A percentile compares a stretch with the other conserved stretches of the same genome.
Conservation (phyloP, 1,140 invertebrate species). For the Drosophila punjabiensis region DNA sequence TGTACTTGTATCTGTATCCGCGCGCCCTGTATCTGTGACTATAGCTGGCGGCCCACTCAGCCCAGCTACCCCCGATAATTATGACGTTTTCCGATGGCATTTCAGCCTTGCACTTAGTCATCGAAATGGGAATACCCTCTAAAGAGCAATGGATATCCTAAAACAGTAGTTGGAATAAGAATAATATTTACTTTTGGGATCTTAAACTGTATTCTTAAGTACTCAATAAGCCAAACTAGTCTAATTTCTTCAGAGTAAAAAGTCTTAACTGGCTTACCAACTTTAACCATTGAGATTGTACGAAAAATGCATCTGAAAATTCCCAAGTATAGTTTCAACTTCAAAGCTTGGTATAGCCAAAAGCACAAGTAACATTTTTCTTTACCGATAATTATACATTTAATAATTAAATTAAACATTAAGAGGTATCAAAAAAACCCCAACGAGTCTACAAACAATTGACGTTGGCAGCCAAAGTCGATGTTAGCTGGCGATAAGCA, state of each 20-base stretch:
- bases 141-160: neutral
- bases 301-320: no score
- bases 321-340: neutral
- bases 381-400: no score
- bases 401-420: neutral
- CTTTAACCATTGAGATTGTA: neutral
- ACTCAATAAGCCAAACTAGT: neutral
- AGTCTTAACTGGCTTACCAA: no score
- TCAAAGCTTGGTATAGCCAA: neutral
- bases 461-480: slow-evolving; percentile 46
- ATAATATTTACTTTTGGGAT: no score
- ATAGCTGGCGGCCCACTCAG: slow-evolving; percentile 63
- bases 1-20: slow-evolving; percentile 58
- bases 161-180: neutral
- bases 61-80: slow-evolving; percentile 66
- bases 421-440: slow-evolving; percentile 8
- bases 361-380: neutral
- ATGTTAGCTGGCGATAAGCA: slow-evolving; percentile 65
- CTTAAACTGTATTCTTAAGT: neutral
- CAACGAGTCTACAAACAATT: slow-evolving; percentile 24
- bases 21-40: slow-evolving; percentile 40
- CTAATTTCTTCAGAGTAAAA: neutral
- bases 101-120: slow-evolving; percentile 18
- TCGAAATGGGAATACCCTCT: slow-evolving; percentile 17
- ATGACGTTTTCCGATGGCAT: slow-evolving; percentile 65